These are phyloP conservation scores for Oxygymnocypris stewartii DNA, from an alignment of 2,113 vertebrate species.

Conservation along the genomic window DNA sequence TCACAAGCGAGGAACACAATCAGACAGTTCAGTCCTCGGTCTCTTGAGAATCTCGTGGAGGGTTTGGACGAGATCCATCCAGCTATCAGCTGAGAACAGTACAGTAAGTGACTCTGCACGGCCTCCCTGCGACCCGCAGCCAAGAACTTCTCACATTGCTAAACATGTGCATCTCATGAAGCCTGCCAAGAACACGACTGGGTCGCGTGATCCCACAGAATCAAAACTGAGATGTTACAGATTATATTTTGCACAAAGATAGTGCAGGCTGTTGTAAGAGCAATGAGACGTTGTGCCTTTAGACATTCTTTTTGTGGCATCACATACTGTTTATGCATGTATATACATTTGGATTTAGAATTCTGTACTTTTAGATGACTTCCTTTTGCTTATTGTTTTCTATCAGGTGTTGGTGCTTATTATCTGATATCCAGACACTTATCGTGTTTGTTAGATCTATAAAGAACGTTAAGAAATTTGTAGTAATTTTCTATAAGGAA, in stretches of 20 bases:
- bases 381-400: neutral
- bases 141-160: neutral
- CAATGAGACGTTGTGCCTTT: no score
- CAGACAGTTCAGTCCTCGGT: slow-evolving; percentile 26
- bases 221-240: neutral
- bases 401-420: no score
- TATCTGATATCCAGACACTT: no score
- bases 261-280: neutral
- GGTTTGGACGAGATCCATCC: slow-evolving; percentile 21
- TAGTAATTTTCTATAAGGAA: no score
- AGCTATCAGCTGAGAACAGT: neutral
- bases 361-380: no score
- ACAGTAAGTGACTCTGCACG: slow-evolving; percentile 35
- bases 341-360: no score
- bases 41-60: slow-evolving; percentile 61
- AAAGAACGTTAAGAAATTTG: no score
- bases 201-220: no score
- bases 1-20: slow-evolving; percentile 11
- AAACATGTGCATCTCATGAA: neutral
- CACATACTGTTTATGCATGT: no score
- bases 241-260: neutral
- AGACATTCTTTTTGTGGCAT: no score
- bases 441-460: no score
- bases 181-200: neutral
- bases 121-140: neutral